phyloP scores from a whole-genome alignment of 2,888 invertebrate genomes.

The Cataglyphis altisquamis region DNA sequence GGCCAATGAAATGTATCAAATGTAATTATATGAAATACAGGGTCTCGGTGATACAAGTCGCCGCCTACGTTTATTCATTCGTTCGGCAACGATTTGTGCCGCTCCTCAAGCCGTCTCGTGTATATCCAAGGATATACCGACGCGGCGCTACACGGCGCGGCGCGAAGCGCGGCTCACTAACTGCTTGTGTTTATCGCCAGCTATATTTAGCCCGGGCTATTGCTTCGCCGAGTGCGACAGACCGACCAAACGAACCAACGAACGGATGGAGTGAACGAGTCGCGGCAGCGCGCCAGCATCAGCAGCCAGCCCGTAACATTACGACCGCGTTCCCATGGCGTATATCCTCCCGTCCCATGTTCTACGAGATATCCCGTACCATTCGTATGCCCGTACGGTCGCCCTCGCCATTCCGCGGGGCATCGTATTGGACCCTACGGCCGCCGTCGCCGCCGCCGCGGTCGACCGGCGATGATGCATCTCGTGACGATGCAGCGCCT shows the following conservation, averaged over 20 bases:
- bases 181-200: conserved; percentile 83
- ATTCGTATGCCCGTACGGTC: conserved; percentile 20
- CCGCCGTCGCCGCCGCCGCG: neutral
- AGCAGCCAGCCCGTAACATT: conserved; percentile 36
- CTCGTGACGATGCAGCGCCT: neutral
- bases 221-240: conserved; percentile 81
- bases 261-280: conserved; percentile 32
- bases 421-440: neutral
- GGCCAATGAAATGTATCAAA: conserved; percentile 1
- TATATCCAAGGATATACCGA: conserved; percentile 73
- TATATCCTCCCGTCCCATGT: conserved; percentile 25
- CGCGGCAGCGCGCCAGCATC: conserved; percentile 32
- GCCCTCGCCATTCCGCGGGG: conserved; percentile 14
- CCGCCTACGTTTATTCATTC: conserved; percentile 6
- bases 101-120: conserved; percentile 47
- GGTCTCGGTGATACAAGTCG: conserved; percentile 8
- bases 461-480: conserved; percentile 4
- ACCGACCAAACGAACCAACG: conserved; percentile 62
- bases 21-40: neutral
- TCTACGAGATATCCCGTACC: conserved; percentile 21
- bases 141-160: conserved; percentile 71
- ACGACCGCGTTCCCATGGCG: conserved; percentile 39
- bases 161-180: conserved; percentile 76
- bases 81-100: neutral
- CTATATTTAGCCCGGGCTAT: conserved; percentile 84